Base-by-base conservation (phyloP, 2,888 invertebrate species). In the Eudemis profundana region DNA sequence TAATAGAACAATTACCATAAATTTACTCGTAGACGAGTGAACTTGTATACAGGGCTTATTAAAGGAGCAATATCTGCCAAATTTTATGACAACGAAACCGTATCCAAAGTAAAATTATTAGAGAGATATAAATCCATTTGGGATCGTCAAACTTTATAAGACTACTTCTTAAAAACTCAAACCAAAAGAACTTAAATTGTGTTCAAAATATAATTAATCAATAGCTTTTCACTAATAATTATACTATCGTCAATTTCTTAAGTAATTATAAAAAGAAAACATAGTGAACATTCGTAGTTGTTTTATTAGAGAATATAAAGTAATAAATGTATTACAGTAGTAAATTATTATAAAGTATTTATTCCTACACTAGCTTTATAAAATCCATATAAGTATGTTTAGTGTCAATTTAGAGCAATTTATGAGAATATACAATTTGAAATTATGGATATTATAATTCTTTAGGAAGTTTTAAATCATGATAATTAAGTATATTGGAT, bases 261-360 rank as follows among this genome's bases (percentile, higher is more conserved):
- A 54, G 68, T 51, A 68, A 61, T 53, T 40, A 62, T 70, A 69
- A 69, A 72, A 33, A 33, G 29, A 33, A 74, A 70, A 74, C 44
- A 69, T 74, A 75, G 78, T 78, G 74, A 78, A 76, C 77, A 76
- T 78, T 79, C 76, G 78, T 78, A 77, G 75, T 72, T 73, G 68
- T 71, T 71, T n/a, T 74, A 72, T 67, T 65, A 69, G 70, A 70
- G 68, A 47, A 69, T 69, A 72, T 70, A 65, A 64, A 50, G 47
- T 60, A 54, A 69, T 70, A 63, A 71, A 70, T 73, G 72, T 67
- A 54, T 67, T 40, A 50, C 33, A 8, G 49, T 64, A 67, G 57
- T 14, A 56, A 56, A 49, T 56, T 50, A 53, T 68, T 61, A 44
- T 51, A 59, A 54, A 46, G 8, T 60, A 53, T 65, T 60, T 65